Conservation (phyloP, 2,888 invertebrate genomes). For the Microchrysa polita region DNA sequence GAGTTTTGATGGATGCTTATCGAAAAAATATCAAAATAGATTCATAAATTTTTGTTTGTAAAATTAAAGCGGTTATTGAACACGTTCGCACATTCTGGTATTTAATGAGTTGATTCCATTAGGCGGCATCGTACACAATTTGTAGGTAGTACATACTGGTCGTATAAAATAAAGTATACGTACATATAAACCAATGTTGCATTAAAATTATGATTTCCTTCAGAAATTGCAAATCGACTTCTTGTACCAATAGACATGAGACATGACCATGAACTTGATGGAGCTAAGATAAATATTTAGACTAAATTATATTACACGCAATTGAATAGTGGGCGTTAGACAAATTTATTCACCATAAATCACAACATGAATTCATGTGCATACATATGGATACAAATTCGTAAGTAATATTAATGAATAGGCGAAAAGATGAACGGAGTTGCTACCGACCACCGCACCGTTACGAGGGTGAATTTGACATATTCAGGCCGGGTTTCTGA, state of each 20-base stretch:
- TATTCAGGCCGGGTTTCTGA: too few relatives aligned
- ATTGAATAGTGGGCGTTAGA: too few relatives aligned
- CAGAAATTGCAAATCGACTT: constrained; percentile 11
- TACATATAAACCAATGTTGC: background rate
- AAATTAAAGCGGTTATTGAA: background rate
- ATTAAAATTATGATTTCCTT: constrained; percentile 4
- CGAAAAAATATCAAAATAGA: background rate
- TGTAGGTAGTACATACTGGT: background rate
- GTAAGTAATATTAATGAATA: too few relatives aligned
- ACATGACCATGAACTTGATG: background rate
- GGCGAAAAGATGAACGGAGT: too few relatives aligned
- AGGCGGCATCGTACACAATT: background rate
- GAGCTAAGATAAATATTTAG: background rate
- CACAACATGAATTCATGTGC: too few relatives aligned
- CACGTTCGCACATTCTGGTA: constrained; percentile 13
- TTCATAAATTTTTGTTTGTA: too few relatives aligned
- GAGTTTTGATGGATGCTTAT: constrained; percentile 34
- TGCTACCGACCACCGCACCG: too few relatives aligned
- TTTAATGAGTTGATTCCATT: constrained; percentile 27
- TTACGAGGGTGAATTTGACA: too few relatives aligned
- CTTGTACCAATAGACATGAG: background rate
- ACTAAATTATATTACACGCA: too few relatives aligned
- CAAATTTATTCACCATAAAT: too few relatives aligned
- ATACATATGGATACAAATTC: too few relatives aligned
- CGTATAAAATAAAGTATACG: too few relatives aligned